Base-by-base conservation (phyloP, 2,797 vertebrate genomes). In the Echeneis naucrates region DNA sequence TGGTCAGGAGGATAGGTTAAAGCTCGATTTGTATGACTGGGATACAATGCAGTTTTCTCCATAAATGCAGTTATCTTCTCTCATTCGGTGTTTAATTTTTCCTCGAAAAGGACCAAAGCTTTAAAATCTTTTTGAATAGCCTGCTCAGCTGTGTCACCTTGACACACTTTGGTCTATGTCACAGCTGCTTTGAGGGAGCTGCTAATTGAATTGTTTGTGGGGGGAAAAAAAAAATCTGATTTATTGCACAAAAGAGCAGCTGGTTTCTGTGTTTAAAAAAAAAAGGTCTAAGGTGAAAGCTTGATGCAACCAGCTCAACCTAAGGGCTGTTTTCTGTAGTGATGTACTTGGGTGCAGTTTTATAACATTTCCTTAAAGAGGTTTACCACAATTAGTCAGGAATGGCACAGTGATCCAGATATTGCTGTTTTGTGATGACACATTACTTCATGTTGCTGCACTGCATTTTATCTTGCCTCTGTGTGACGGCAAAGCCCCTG, bases 121-220 rank as follows among this genome's bases (percentile, higher is more conserved):
- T 57, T 81, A 47, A 85, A 75, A 80, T 77, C 61, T 64, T 75
- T 75, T 70, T 65, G 48, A 83, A 77, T 81, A 32, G 48, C 55
- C 74, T 13, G 37, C 75, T 87, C 64, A 80, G 79, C 82, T 73
- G 79, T 75, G 82, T 91, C 86, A 89, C 91, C 90, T 91, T 91
- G 89, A 92, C 91, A 90, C 82, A 81, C 80, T 85, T 79, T 73
- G 66, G 68, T 78, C 72, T 63, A 71, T 72, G 86, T 75, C 85
- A 24, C 83, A 82, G 84, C 87, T 87, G 89, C 87, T 78, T 70
- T 23, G 38, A 55, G 63, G 58, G 54, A 81, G 72, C 74, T 75
- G 73, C 72, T 89, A 91, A 91, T 92, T 87, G 61, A 90, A 89
- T 91, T 89, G 78, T 88, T 83, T 71, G 83, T 67, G 50, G n/a